Percentiles rank a stretch among this genome's conserved stretches.
Evolutionary conservation across 2,113 vertebrate genomes (phyloP).

Genomic region (Triplophysa dalaica): DNA sequence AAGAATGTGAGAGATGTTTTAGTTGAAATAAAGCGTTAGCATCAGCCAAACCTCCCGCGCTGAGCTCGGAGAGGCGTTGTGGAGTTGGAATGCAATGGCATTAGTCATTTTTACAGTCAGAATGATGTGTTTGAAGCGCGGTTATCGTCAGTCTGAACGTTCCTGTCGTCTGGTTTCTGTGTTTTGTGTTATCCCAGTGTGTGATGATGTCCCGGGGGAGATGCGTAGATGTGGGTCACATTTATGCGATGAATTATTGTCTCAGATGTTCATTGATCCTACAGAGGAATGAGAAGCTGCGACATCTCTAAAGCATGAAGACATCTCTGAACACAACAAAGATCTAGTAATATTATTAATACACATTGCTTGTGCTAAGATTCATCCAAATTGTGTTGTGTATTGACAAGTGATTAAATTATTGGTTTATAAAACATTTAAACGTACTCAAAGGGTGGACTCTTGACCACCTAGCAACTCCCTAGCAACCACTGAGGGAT

Average conservation of each 20-base stretch:
- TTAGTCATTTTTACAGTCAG: slow-evolving; percentile 49
- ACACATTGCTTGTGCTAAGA: neutral
- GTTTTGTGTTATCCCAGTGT: neutral
- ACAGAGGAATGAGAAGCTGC: neutral
- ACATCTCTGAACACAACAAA: too few species aligned
- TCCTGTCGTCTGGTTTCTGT: slow-evolving; percentile 8
- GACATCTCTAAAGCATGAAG: neutral
- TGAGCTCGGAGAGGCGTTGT: slow-evolving; percentile 21
- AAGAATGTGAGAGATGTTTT: slow-evolving; percentile 8
- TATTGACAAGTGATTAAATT: too few species aligned
- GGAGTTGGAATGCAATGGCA: slow-evolving; percentile 7
- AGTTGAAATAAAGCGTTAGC: slow-evolving; percentile 33
- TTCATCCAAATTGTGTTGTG: neutral
- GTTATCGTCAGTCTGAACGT: slow-evolving; percentile 25
- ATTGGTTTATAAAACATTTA: too few species aligned
- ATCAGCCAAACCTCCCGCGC: slow-evolving; percentile 44
- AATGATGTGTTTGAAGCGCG: slow-evolving; percentile 9
- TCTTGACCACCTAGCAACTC: too few species aligned
- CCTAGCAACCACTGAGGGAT: too few species aligned
- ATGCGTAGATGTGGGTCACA: slow-evolving; percentile 10
- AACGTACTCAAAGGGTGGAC: too few species aligned
- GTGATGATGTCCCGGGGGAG: neutral
- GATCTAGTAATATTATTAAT: too few species aligned
- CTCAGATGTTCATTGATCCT: neutral
- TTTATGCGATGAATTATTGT: neutral